Evolutionary conservation across 2,888 invertebrate genomes (phyloP), one percentile per base, ranked within the genome.

Genomic region (Myopa testacea): DNA sequence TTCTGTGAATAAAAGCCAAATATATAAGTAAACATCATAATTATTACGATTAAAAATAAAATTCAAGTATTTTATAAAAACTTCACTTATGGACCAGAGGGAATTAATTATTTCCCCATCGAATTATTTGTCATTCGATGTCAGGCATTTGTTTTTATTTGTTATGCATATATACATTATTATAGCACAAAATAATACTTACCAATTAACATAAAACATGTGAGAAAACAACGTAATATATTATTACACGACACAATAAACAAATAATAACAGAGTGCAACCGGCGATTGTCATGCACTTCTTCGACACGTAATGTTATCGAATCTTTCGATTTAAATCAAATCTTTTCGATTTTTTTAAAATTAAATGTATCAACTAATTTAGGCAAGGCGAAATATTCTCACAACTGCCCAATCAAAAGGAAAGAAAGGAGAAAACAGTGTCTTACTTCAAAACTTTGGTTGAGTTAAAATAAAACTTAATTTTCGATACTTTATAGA

Each of bases 121-220:
- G 58, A 58, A 12, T 58, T 58, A 58, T 58, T 58, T 6, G 58
- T 58, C n/a, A 58, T 58, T 58, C n/a, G n/a, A n/a, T n/a, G 1
- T 58, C n/a, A n/a, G 58, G 58, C 58, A 58, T 58, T 58, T 58
- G 12, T 2, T 58, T 3, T n/a, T 58, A 58, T 58, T 16, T 58
- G n/a, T 16, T 58, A 26, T 26, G 26, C 16, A 58, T n/a, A 58
- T 16, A 4, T 58, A 58, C 14, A 5, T 58, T 58, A 58, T 58
- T 58, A 58, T 58, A n/a, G 5, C n/a, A 58, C 58, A 58, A 58
- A 58, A 58, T 58, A n/a, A 58, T 58, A 58, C 58, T 58, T 58
- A 58, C 58, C 58, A 5, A 58, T n/a, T 58, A 16, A 58, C 16
- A 58, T 83, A 81, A 84, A 79, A 83, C 80, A 82, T 81, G 80